These are phyloP conservation scores for Pterophyllum scalare DNA, from an alignment of 2,113 vertebrate species.

Conservation along the genomic window DNA sequence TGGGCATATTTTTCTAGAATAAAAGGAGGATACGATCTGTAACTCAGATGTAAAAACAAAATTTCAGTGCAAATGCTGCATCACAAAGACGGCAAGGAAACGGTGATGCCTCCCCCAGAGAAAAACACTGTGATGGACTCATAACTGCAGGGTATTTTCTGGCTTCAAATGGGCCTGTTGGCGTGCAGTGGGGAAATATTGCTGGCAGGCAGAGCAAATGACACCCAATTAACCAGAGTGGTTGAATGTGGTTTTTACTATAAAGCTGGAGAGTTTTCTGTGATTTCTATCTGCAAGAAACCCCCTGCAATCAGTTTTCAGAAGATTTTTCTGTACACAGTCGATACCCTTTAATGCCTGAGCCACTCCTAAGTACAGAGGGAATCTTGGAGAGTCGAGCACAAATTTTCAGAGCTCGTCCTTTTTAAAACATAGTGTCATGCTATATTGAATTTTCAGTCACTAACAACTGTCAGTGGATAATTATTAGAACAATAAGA, in stretches of 20 bases:
- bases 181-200: not conserved
- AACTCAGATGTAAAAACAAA: not conserved
- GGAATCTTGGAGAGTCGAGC: not conserved
- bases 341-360: not conserved
- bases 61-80: not conserved
- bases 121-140: not conserved
- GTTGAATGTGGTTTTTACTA: too few relatives aligned
- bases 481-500: not conserved
- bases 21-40: conserved; percentile 34
- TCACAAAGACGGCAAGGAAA: not conserved
- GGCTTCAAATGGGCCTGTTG: not conserved
- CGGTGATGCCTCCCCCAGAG: not conserved
- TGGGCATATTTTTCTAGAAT: conserved; percentile 98
- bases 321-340: not conserved
- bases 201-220: not conserved
- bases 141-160: not conserved
- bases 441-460: not conserved
- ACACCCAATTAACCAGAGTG: too few relatives aligned
- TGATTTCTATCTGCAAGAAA: not conserved
- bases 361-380: not conserved
- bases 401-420: not conserved
- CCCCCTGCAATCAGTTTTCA: not conserved
- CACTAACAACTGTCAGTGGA: not conserved
- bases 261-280: not conserved
- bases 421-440: not conserved